A percentile compares a stretch with the other conserved stretches of the same genome.
These are phyloP conservation scores for Hylaeus volcanicus DNA, from an alignment of 1,140 invertebrate genomes.

Conservation along the genomic window DNA sequence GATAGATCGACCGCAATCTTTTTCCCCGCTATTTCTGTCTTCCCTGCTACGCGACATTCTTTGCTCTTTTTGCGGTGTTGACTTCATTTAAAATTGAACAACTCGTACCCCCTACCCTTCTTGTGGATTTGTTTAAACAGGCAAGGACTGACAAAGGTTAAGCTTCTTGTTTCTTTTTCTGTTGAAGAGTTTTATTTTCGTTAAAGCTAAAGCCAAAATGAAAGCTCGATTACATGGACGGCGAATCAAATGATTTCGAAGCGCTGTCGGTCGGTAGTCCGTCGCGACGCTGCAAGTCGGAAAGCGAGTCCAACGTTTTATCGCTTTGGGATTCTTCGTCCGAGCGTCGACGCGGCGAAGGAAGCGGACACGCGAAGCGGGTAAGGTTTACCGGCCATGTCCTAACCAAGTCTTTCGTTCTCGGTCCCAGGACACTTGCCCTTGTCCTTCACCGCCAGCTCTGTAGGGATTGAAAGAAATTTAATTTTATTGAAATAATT, in stretches of 20 bases:
- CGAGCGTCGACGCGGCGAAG: not conserved
- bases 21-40: not conserved
- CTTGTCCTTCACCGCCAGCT: slow-evolving; percentile 69
- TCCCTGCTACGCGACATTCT: not conserved
- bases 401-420: slow-evolving; percentile 58
- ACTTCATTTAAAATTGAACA: no score
- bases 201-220: not conserved
- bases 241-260: not conserved
- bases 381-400: slow-evolving; percentile 15
- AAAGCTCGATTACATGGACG: not conserved
- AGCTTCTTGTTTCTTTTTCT: not conserved
- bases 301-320: not conserved
- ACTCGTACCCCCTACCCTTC: no score
- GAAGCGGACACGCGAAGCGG: slow-evolving; percentile 21
- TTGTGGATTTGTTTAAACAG: no score
- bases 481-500: no score
- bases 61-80: not conserved
- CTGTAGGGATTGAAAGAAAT: slow-evolving; percentile 46
- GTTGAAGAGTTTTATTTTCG: not conserved
- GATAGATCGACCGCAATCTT: not conserved
- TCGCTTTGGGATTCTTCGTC: not conserved
- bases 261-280: not conserved
- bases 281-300: not conserved
- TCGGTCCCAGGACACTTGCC: slow-evolving; percentile 73
- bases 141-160: no score